Conservation (phyloP, 2,797 vertebrate species). For the Rousettus madagascariensis region DNA sequence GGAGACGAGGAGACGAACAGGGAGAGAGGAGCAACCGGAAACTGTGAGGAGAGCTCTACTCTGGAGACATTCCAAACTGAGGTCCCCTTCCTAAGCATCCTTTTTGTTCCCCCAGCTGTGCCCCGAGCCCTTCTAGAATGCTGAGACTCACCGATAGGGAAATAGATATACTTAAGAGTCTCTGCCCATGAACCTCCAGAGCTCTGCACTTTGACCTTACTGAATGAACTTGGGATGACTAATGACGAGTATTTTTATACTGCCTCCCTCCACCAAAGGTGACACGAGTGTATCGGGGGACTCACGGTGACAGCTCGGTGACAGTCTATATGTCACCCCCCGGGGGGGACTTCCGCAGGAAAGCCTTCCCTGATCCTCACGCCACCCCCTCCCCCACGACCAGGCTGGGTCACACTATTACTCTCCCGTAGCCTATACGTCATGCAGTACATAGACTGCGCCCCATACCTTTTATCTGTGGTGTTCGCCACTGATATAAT, state of each 20-base stretch:
- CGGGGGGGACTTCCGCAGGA: not conserved
- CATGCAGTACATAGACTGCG: not conserved
- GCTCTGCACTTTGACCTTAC: not conserved
- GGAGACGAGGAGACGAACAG: not conserved
- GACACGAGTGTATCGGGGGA: not conserved
- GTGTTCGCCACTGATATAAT: not conserved
- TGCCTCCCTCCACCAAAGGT: not conserved
- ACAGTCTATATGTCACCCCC: not conserved
- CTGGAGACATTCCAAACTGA: not conserved
- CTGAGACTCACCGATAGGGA: not conserved
- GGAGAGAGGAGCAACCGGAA: not conserved
- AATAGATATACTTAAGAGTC: not conserved
- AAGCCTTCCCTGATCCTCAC: not conserved
- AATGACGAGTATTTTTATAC: rapidly evolving
- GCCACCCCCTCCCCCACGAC: not conserved
- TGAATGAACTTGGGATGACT: not conserved
- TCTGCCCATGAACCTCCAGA: not conserved
- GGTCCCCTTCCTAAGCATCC: not conserved
- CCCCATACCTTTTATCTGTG: not conserved
- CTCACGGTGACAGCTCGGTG: rapidly evolving
- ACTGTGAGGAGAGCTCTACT: not conserved
- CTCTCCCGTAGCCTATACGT: not conserved
- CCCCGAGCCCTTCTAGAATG: not conserved
- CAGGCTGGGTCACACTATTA: not conserved
- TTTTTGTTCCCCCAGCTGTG: not conserved